Evolutionary conservation across 92 coral and sea anemone genomes (phyloP), one percentile per base, ranked within the genome.

Genomic region (Plumapathes pennacea): DNA sequence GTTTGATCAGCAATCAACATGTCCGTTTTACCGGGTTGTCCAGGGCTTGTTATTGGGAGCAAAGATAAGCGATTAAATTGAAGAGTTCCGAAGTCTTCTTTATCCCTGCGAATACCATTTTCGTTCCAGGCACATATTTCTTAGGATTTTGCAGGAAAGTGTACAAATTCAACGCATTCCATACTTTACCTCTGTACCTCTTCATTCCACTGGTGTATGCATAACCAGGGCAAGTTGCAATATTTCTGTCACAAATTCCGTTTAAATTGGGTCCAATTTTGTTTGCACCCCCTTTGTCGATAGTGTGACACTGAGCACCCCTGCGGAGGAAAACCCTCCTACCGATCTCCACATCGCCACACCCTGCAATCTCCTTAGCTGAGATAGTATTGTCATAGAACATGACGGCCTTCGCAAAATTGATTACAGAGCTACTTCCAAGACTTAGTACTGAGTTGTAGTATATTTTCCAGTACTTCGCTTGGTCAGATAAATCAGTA

Each of bases 401-500:
- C 17, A 43, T 44, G 20, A 62, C 45, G 13, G 44, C 60, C 2
- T 14, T 13, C 39, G 23, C 40, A 50, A 64, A 64, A 18, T 49
- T 50, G 25, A 11, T 4, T 20, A 37, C 24, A 4, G 62, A 14
- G 18, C 72, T 48, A 45, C 38, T 49, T 1, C 60, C 47, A 1
- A 0, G 19, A 17, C 8, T 31, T n/a, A n/a, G n/a, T n/a, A n/a
- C n/a, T 12, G 24, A 13, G 63, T 72, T 62, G 71, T 72, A 72
- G 27, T 72, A 11, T 38, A 31, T 51, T 33, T 72, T 62, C 80
- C 80, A 72, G 52, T 72, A 72, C 15, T 26, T 30, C 21, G 71
- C 80, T 42, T 72, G 80, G 9, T 41, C 44, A 5, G 4, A 13
- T 23, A 72, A 13, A 10, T 38, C 49, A 4, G 46, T 32, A 0